phyloP scores from a whole-genome alignment of 2,888 invertebrate species.

The Plutella xylostella region DNA sequence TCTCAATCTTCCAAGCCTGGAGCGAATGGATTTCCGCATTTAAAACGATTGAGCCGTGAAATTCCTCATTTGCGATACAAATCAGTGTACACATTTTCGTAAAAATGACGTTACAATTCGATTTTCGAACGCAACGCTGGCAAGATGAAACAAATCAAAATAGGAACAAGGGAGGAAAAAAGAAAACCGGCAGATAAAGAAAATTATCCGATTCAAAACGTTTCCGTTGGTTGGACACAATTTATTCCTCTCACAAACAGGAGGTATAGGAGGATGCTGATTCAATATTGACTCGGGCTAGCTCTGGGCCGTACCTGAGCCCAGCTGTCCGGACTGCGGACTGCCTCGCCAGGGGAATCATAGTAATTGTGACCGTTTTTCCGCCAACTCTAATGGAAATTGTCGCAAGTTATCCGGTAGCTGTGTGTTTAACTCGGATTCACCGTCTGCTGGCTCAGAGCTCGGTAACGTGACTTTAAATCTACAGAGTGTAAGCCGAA shows the following conservation, averaged over 20 bases:
- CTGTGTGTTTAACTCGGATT: no score
- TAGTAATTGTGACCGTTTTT: slow-evolving; percentile 36
- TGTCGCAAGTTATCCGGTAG: no score
- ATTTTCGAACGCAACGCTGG: neutral
- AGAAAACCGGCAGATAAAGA: slow-evolving; percentile 34
- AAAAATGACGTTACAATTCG: slow-evolving; percentile 2
- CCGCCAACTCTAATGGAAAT: no score
- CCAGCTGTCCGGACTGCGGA: slow-evolving; percentile 42
- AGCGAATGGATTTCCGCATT: no score
- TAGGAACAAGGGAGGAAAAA: slow-evolving; percentile 16
- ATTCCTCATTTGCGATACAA: neutral
- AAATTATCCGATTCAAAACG: slow-evolving; percentile 43
- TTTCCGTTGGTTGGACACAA: slow-evolving; percentile 46
- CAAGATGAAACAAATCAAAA: slow-evolving; percentile 1
- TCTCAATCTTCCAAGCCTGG: no score
- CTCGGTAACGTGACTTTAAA: no score
- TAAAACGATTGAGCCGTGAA: neutral
- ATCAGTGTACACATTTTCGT: neutral
- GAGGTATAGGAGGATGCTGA: slow-evolving; percentile 33
- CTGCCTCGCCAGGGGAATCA: slow-evolving; percentile 39
- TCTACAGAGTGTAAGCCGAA: no score
- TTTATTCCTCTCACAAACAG: slow-evolving; percentile 62
- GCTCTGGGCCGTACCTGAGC: slow-evolving; percentile 30
- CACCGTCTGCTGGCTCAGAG: no score
- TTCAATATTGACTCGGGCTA: slow-evolving; percentile 57